Evolutionary conservation across 2,888 invertebrate species (phyloP), one percentile per base, ranked within the genome.

Genomic region (Neria commutata): DNA sequence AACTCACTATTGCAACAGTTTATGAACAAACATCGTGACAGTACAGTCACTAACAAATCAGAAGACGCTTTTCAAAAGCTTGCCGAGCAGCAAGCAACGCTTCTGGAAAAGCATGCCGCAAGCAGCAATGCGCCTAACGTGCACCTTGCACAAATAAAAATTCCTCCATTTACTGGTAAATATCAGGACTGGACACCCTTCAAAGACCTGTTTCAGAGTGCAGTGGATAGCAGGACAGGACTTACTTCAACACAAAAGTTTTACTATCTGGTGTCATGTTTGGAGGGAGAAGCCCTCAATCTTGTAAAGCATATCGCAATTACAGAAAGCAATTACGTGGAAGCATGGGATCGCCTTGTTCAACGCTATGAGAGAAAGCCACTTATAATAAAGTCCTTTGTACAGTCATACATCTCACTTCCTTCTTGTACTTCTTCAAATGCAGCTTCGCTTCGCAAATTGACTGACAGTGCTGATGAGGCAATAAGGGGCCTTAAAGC

Each of bases 391-490:
- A 46, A 48, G 34, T 17, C 21, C 2, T 53, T 37, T 24, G 40
- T 58, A 6, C 34, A 58, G 16, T 8, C 48, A 3, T 53, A 52
- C 16, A 26, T 53, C 29, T 45, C 42, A 29, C 21, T 50, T 24
- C 49, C 61, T 2, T 21, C 60, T 3, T 34, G 29, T 23, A 24
- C n/a, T 17, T 11, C 21, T 17, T 10, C 17, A 14, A 54, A 60
- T 42, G 56, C 42, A 29, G 1, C 10, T n/a, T 29, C 19, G 25
- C 29, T 64, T 19, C 46, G 62, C 1, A 49, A 60, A 25, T 56
- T 58, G 8, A 45, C 49, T 1, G 61, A 65, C 23, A 53, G 58
- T 29, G 60, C 61, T 14, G 57, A 60, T 42, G 56, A 60, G 33
- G 57, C 54, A 1, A 61, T 60, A 5, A 21, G 60, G 1, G 56